Percentiles rank a stretch among this genome's conserved stretches.
These are phyloP conservation scores for Sebastolobus altivelis DNA, from an alignment of 2,797 vertebrate genomes.

Conservation along the genomic window DNA sequence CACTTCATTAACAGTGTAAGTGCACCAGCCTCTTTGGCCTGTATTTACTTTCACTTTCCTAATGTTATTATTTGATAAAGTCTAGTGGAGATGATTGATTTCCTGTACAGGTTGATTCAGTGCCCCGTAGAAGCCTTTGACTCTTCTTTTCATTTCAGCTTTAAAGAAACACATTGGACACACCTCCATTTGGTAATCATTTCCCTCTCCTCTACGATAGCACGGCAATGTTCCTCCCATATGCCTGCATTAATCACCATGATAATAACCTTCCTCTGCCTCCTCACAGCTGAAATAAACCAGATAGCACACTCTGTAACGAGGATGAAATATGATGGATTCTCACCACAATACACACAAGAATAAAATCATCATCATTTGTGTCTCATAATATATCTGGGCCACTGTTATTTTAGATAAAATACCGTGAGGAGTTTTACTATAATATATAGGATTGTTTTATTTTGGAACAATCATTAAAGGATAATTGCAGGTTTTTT, in stretches of 20 bases:
- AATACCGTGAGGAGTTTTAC: conserved; percentile 17
- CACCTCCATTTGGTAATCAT: conserved; percentile 74
- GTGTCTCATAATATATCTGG: conserved; percentile 39
- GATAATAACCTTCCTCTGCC: conserved; percentile 74
- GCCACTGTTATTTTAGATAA: conserved; percentile 31
- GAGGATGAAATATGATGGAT: conserved; percentile 61
- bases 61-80: conserved; percentile 66
- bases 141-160: conserved; percentile 67
- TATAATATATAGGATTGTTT: conserved; percentile 26
- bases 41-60: conserved; percentile 58
- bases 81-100: conserved; percentile 67
- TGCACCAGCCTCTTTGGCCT: conserved; percentile 31
- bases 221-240: conserved; percentile 62
- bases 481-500: conserved; percentile 18
- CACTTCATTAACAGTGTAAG: conserved; percentile 66
- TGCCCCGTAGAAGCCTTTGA: conserved; percentile 59
- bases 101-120: conserved; percentile 56
- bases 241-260: conserved; percentile 76
- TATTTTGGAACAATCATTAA: conserved; percentile 30
- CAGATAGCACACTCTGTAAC: conserved; percentile 48
- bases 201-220: conserved; percentile 60
- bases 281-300: conserved; percentile 63
- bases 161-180: conserved; percentile 73
- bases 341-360: conserved; percentile 37
- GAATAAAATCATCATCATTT: conserved; percentile 59